Evolutionary conservation across 2,888 invertebrate genomes (phyloP).

Genomic region (Lycaena phlaeas): DNA sequence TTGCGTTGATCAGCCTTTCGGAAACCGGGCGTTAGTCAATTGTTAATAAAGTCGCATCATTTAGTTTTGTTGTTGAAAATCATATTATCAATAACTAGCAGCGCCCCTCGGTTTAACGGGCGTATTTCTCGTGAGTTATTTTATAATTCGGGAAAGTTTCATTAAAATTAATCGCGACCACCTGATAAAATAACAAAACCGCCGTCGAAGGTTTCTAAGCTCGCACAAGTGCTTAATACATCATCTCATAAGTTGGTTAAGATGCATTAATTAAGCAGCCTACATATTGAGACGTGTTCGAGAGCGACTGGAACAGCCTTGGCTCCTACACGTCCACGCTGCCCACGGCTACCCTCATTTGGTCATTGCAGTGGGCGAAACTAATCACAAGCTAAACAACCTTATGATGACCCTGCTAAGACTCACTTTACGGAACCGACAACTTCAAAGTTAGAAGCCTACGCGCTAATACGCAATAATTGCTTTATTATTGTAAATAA

Average conservation of each 20-base stretch:
- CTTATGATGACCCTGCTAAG: conserved; percentile 59
- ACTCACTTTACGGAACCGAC: conserved; percentile 52
- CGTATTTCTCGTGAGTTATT: too few relatives aligned
- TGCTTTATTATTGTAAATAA: conserved; percentile 34
- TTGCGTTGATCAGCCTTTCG: too few relatives aligned
- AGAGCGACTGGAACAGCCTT: conserved; percentile 66
- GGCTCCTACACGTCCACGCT: conserved; percentile 66
- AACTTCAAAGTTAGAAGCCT: conserved; percentile 48
- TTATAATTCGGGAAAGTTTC: too few relatives aligned
- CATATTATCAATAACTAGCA: too few relatives aligned
- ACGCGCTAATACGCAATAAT: conserved; percentile 46
- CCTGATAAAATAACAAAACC: too few relatives aligned
- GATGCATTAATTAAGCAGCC: conserved; percentile 58
- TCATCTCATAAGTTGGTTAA: conserved; percentile 29
- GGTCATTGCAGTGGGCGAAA: conserved; percentile 62
- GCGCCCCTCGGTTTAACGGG: too few relatives aligned
- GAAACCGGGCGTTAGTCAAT: too few relatives aligned
- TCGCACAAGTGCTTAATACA: too few relatives aligned
- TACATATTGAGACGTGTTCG: conserved; percentile 51
- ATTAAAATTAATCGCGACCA: too few relatives aligned
- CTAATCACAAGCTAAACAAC: conserved; percentile 62
- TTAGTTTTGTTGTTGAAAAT: too few relatives aligned
- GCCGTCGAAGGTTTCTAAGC: too few relatives aligned
- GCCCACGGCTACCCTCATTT: conserved; percentile 70
- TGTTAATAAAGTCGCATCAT: too few relatives aligned